Percentiles rank a stretch among this genome's conserved stretches.
phyloP scores from a whole-genome alignment of 2,888 invertebrate genomes.

The Lycaena phlaeas region DNA sequence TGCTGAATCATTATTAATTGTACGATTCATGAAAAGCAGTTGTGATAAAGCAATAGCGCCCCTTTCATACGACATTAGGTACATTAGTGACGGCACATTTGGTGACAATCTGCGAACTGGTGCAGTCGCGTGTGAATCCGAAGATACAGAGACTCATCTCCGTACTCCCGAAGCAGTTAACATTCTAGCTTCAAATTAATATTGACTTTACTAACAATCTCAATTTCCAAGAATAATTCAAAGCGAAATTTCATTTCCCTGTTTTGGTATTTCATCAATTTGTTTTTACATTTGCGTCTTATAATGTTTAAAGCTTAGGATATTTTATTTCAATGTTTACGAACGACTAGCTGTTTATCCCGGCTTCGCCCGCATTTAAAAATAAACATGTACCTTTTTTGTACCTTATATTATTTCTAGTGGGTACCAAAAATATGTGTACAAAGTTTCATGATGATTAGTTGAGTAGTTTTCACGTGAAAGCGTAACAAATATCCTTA shows the following conservation, averaged over 20 bases:
- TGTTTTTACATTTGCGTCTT: no score
- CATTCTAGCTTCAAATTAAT: constrained; percentile 6
- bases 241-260: no score
- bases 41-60: constrained; percentile 60
- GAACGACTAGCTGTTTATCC: no score
- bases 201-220: background rate
- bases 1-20: constrained; percentile 1
- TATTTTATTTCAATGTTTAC: no score
- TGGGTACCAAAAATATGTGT: no score
- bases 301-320: no score
- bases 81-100: constrained; percentile 71
- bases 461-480: no score
- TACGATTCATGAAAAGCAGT: constrained; percentile 43
- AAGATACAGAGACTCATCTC: constrained; percentile 71
- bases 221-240: background rate
- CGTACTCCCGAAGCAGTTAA: constrained; percentile 16
- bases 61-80: constrained; percentile 71
- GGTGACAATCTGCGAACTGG: constrained; percentile 63
- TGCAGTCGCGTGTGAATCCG: constrained; percentile 69
- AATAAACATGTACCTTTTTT: no score
- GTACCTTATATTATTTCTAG: no score
- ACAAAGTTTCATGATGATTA: no score
- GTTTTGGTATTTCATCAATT: background rate
- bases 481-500: no score
- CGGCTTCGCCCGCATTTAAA: no score